phyloP scores from a whole-genome alignment of 2,113 vertebrate species.

The Nestor notabilis region DNA sequence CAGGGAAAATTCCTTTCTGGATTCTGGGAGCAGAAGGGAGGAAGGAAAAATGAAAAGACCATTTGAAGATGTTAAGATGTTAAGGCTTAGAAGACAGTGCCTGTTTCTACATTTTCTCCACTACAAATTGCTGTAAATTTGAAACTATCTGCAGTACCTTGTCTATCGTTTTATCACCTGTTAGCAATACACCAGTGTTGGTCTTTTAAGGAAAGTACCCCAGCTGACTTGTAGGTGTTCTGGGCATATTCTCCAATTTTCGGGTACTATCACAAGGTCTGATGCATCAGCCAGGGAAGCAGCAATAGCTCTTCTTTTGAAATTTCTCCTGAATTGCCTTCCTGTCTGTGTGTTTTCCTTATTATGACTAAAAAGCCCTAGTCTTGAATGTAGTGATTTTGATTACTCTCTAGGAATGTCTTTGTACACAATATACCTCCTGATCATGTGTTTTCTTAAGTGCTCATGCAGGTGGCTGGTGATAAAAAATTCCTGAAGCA shows the following conservation, averaged over 20 bases:
- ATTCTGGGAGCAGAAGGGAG: neutral
- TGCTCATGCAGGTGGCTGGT: neutral
- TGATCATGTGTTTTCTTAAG: neutral
- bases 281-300: neutral
- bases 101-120: constrained; percentile 8
- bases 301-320: neutral
- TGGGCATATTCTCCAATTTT: neutral
- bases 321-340: neutral
- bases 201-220: neutral
- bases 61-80: constrained; percentile 4
- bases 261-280: neutral
- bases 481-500: neutral
- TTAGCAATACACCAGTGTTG: neutral
- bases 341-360: neutral
- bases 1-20: neutral
- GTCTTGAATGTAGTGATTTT: neutral
- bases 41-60: neutral
- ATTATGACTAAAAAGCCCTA: neutral
- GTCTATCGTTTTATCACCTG: neutral
- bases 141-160: neutral
- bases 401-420: neutral
- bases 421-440: rapidly evolving
- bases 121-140: neutral
- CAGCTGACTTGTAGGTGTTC: neutral
- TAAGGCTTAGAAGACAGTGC: neutral